Percentiles rank a stretch among this genome's conserved stretches.
Evolutionary conservation across 2,888 invertebrate genomes (phyloP).

Genomic region (Phalera bucephala): DNA sequence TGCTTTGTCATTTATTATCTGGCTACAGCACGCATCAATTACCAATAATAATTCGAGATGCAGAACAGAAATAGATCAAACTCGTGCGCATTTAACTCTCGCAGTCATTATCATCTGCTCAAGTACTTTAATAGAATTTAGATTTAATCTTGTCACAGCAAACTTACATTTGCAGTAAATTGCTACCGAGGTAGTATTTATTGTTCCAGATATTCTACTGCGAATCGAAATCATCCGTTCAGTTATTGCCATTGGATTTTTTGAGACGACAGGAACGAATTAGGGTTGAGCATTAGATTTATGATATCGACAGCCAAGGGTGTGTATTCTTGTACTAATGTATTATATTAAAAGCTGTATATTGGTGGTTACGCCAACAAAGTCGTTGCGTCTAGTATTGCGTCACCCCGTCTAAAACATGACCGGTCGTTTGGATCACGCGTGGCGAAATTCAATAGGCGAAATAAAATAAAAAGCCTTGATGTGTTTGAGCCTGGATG

Average conservation of each 20-base stretch:
- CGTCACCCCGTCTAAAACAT: slow-evolving; percentile 29
- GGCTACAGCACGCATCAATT: slow-evolving; percentile 36
- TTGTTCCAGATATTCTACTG: no score
- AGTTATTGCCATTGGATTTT: no score
- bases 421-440: slow-evolving; percentile 28
- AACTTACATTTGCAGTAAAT: no score
- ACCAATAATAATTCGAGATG: slow-evolving; percentile 35
- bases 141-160: no score
- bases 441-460: slow-evolving; percentile 22
- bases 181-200: no score
- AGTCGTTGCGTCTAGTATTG: slow-evolving; percentile 28
- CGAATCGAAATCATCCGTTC: no score
- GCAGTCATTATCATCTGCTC: slow-evolving; percentile 18
- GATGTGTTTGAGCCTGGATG: slow-evolving; percentile 5
- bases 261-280: slow-evolving; percentile 10
- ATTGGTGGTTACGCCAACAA: slow-evolving; percentile 20
- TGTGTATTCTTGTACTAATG: slow-evolving; percentile 5
- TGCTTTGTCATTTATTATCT: slow-evolving; percentile 20
- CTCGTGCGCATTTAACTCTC: slow-evolving; percentile 27
- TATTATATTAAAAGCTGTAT: slow-evolving; percentile 13
- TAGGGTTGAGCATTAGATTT: slow-evolving; percentile 13
- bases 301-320: background rate
- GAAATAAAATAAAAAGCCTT: slow-evolving; percentile 18
- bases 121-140: slow-evolving; percentile 18
- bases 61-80: slow-evolving; percentile 46